Evolutionary conservation across 37 sponge, comb jelly and placozoan genomes (phyloP), one percentile per base, ranked within the genome.

Genomic region (Oopsacas minuta): DNA sequence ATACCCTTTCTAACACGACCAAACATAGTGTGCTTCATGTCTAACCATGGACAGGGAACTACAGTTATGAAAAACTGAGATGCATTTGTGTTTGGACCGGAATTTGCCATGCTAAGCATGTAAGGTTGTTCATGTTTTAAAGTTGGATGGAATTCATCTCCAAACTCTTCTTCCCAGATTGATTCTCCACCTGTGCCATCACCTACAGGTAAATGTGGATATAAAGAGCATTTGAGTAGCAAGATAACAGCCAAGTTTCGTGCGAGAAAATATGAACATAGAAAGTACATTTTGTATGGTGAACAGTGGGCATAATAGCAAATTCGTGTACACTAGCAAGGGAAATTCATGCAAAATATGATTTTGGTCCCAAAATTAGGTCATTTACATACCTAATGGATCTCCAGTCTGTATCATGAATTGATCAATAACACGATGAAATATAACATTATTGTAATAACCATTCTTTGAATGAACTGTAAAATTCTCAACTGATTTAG

Each of bases 371-470:
- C n/a, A n/a, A n/a, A n/a, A n/a, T n/a, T n/a, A n/a, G n/a, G n/a
- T n/a, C n/a, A n/a, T n/a, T n/a, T n/a, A n/a, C n/a, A n/a, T n/a
- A 91, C 96, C 97, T 83, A 89, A 88, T 22, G 97, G 97, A 84
- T 96, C 97, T 82, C 97, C 97, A 32, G 97, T 94, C 46, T 96
- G 97, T 83, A 96, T 91, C 97, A 96, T 96, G 85, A 96, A 96
- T 85, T 88, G 87, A 38, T 96, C 94, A 81, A 96, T 96, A 28
- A 96, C 91, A 32, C 97, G 84, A 51, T 96, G 97, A 52, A 96
- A 96, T 46, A 96, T 94, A 83, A 90, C 87, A 0, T 90, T 91
- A 82, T 96, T 91, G 83, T 94, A 96, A 85, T 96, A 96, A 36
- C 91, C 93, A 46, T 96, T 90, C 82, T 51, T 85, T 36, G 85